Evolutionary conservation across 2,797 vertebrate species (phyloP).

Genomic region (Microcaecilia unicolor): DNA sequence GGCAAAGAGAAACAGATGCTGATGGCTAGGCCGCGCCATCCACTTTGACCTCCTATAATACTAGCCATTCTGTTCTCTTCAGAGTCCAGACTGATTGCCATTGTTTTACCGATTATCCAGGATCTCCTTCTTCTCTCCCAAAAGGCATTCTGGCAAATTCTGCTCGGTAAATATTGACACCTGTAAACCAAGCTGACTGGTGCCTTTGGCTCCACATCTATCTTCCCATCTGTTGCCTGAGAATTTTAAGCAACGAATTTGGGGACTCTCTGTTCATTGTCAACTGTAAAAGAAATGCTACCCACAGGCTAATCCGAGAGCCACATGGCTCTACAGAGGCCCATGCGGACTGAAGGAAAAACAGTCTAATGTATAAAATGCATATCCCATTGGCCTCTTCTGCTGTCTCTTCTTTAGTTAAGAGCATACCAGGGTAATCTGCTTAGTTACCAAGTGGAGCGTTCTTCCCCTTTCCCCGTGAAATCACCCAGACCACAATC

Average conservation of each 20-base stretch:
- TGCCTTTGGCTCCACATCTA: conserved; percentile 50
- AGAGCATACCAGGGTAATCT: conserved; percentile 85
- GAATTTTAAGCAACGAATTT: conserved; percentile 63
- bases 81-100: conserved; percentile 51
- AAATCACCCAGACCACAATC: conserved; percentile 70
- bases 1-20: conserved; percentile 49
- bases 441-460: conserved; percentile 76
- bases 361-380: conserved; percentile 59
- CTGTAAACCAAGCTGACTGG: conserved; percentile 65
- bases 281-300: conserved; percentile 58
- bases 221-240: conserved; percentile 73
- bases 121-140: conserved; percentile 48
- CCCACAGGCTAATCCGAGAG: conserved; percentile 59
- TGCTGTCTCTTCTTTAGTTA: conserved; percentile 69
- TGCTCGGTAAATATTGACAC: conserved; percentile 75
- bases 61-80: conserved; percentile 42
- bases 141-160: conserved; percentile 50
- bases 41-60: conserved; percentile 41
- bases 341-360: conserved; percentile 50
- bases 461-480: conserved; percentile 63
- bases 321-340: conserved; percentile 55
- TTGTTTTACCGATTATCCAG: conserved; percentile 63
- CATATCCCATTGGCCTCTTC: conserved; percentile 52
- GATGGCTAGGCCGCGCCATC: conserved; percentile 29
- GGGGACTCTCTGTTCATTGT: conserved; percentile 58